Base-by-base conservation (phyloP, 2,113 vertebrate genomes). In the Monarcha castaneiventris region DNA sequence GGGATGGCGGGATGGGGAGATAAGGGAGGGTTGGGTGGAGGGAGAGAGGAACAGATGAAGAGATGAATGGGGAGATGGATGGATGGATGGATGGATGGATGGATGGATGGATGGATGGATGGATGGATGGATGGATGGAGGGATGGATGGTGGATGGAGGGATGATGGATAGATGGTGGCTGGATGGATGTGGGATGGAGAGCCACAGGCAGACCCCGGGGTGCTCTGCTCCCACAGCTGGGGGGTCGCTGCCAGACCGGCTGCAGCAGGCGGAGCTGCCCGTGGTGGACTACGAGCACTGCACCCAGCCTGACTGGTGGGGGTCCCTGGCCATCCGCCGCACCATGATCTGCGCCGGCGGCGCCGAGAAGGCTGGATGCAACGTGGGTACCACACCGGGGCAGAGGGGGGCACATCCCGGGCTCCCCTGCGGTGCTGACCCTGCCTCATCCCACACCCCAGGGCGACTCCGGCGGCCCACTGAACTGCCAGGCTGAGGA, bases 351-450 rank as follows among this genome's bases (percentile, higher is more conserved):
- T 90, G 95, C 1, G 89, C 95, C 0, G 89, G 94, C 0, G 94
- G 95, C 0, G 71, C 43, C 0, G 88, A 92, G 20, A 63, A 82
- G 35, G 7, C 94, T 0, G 87, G 94, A 37, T 96, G 95, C 87
- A 90, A 94, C 0, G 87, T 94, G 83, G 86, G 95, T 73, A 44
- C 39, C 3, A 0, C 0, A 0, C 3, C 0, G 0, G 25, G 25
- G 16, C 0, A 0, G 6, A 12, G 13, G 7, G 11, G 55, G 22
- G 16, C 10, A 29, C 21, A 2, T 1, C 1, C 46, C 0, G 0
- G 33, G 16, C 3, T 5, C 12, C n/a, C 5, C 37, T 3, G 4
- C 1, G 9, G 41, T 3, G 7, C 66, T 77, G 43, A 87, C 19
- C n/a, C 18, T 7, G 5, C 9, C 33, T 51, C 2, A 1, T 46